Conservation (phyloP, 2,113 vertebrate genomes). For the Aramus guarauna region DNA sequence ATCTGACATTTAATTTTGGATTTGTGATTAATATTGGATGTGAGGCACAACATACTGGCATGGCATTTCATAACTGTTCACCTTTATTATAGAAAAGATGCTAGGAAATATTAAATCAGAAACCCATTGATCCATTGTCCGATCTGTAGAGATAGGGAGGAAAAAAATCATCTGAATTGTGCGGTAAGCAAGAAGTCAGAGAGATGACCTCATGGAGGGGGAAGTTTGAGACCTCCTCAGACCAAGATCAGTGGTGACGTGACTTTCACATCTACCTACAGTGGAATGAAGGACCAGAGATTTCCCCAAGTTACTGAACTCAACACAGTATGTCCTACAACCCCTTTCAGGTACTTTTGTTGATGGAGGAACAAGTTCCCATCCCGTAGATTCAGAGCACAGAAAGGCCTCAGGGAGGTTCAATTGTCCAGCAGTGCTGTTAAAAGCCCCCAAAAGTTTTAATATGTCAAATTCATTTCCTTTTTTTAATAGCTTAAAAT, state of each 20-base stretch:
- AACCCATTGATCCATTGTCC: background rate
- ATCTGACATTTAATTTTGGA: background rate
- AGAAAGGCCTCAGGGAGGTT: background rate
- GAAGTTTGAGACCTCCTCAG: background rate
- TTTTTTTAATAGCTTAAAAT: background rate
- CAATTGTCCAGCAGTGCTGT: background rate
- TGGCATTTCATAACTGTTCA: background rate
- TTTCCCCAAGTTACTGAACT: background rate
- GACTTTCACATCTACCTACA: background rate
- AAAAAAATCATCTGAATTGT: background rate
- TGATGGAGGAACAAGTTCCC: background rate
- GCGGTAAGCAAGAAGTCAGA: background rate
- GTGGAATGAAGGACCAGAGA: background rate
- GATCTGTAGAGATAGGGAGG: background rate
- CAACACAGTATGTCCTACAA: background rate
- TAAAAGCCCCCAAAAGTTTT: background rate
- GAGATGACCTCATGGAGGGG: background rate
- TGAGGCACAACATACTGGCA: background rate
- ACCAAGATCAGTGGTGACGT: background rate
- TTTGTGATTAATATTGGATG: background rate
- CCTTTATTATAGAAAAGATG: background rate
- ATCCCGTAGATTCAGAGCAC: background rate
- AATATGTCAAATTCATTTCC: accelerated
- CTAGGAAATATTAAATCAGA: background rate
- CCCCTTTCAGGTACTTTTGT: accelerated